A percentile compares a stretch with the other conserved stretches of the same genome.
Conservation (phyloP, 2,113 vertebrate genomes). For the Tragelaphus buxtoni region DNA sequence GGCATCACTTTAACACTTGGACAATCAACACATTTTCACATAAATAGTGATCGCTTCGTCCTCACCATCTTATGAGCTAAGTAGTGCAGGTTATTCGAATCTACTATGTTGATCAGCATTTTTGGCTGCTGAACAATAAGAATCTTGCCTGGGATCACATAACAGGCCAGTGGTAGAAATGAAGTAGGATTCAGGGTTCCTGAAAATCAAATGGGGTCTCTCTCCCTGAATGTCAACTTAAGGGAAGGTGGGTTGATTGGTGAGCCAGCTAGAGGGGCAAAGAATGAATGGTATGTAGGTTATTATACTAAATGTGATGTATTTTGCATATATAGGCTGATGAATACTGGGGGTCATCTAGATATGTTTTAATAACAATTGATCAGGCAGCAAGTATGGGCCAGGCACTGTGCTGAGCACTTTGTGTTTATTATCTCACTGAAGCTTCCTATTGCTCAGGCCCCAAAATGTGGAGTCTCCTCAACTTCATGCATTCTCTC, state of each 20-base stretch:
- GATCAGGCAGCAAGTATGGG: not conserved
- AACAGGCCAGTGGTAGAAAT: not conserved
- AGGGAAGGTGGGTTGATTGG: not conserved
- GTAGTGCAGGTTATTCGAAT: not conserved
- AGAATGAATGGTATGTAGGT: not conserved
- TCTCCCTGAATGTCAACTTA: slow-evolving; percentile 1
- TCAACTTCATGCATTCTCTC: not conserved
- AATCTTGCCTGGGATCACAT: not conserved
- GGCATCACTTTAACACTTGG: slow-evolving; percentile 21
- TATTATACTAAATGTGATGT: not conserved
- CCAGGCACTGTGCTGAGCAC: not conserved
- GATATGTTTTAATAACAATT: not conserved
- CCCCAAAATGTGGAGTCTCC: not conserved
- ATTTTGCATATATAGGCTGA: not conserved
- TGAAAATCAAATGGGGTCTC: not conserved
- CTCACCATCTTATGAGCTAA: not conserved
- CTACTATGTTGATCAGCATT: not conserved
- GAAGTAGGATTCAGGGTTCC: not conserved
- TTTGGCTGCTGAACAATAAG: not conserved
- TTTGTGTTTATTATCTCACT: not conserved
- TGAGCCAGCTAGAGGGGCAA: not conserved
- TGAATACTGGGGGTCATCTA: not conserved
- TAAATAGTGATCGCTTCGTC: not conserved
- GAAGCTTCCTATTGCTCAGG: not conserved
- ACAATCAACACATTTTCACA: not conserved